Evolutionary conservation across 2,888 invertebrate genomes (phyloP).

Genomic region (Encarsia formosa): DNA sequence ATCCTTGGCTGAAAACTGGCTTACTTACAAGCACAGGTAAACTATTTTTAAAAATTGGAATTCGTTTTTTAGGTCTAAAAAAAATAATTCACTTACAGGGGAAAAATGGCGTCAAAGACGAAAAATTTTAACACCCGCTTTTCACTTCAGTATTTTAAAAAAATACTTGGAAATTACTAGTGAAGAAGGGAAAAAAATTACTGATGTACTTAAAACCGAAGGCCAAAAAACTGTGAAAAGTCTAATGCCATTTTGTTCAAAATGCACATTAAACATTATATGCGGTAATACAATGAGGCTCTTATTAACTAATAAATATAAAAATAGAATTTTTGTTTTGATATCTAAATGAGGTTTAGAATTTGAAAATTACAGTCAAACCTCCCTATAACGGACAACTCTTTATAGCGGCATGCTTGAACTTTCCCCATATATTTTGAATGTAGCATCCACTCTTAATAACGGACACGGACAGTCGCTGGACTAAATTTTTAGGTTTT

Average conservation of each 20-base stretch:
- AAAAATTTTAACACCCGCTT: slow-evolving; percentile 29
- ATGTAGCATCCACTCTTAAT: too few relatives aligned
- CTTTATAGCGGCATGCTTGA: too few relatives aligned
- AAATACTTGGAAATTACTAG: slow-evolving; percentile 26
- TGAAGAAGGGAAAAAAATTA: slow-evolving; percentile 19
- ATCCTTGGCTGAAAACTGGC: slow-evolving; percentile 24
- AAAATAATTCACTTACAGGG: slow-evolving; percentile 2
- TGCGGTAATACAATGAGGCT: too few relatives aligned
- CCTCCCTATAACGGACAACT: too few relatives aligned
- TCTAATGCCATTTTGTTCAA: slow-evolving; percentile 24
- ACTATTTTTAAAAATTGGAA: neutral
- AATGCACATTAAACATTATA: slow-evolving; percentile 28
- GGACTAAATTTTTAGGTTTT: too few relatives aligned
- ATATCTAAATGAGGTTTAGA: too few relatives aligned
- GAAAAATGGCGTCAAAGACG: slow-evolving; percentile 27
- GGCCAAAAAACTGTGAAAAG: slow-evolving; percentile 16
- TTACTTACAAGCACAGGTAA: slow-evolving; percentile 28
- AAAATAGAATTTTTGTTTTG: too few relatives aligned
- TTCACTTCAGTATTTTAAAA: slow-evolving; percentile 27
- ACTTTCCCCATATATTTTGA: too few relatives aligned
- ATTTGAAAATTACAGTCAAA: too few relatives aligned
- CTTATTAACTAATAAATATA: too few relatives aligned
- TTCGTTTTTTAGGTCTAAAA: neutral
- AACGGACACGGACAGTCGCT: too few relatives aligned
- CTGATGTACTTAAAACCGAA: slow-evolving; percentile 19